A percentile compares a stretch with the other conserved stretches of the same genome.
phyloP scores from a whole-genome alignment of 2,797 vertebrate species.

The Chiloscyllium punctatum region DNA sequence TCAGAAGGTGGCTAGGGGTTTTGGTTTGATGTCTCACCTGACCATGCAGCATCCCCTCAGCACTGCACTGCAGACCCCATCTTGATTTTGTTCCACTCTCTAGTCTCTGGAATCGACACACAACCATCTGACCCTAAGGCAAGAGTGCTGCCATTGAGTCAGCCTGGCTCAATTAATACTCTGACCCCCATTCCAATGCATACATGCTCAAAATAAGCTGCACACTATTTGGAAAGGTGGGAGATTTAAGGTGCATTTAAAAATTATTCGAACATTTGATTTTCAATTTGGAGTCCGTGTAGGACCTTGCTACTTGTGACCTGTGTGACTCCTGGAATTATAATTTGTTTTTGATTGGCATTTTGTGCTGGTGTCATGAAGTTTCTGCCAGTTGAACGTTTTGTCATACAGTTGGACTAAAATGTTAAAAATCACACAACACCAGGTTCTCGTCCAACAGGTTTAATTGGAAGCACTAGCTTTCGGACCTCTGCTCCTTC shows the following conservation, averaged over 20 bases:
- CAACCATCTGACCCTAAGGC: neutral
- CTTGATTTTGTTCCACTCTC: too few species aligned
- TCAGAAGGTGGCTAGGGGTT: neutral
- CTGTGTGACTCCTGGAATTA: neutral
- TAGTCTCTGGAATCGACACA: too few species aligned
- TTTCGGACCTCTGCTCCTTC: too few species aligned
- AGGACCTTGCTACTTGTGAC: neutral
- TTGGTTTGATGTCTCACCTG: neutral
- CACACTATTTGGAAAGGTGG: neutral
- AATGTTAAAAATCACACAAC: too few species aligned
- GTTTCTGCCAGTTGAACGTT: neutral
- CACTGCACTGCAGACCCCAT: neutral
- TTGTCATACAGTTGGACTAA: neutral
- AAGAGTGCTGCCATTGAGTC: neutral
- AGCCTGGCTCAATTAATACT: neutral
- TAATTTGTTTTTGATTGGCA: neutral
- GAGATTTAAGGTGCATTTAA: neutral
- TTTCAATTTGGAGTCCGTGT: neutral
- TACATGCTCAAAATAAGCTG: neutral
- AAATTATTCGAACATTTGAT: neutral
- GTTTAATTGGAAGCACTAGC: too few species aligned
- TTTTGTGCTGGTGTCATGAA: neutral
- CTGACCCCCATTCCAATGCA: neutral
- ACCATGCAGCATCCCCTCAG: neutral
- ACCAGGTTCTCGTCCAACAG: too few species aligned